A percentile compares a stretch with the other conserved stretches of the same genome.
Evolutionary conservation across 2,888 invertebrate species (phyloP).

Genomic region (Clistopyga incitator): DNA sequence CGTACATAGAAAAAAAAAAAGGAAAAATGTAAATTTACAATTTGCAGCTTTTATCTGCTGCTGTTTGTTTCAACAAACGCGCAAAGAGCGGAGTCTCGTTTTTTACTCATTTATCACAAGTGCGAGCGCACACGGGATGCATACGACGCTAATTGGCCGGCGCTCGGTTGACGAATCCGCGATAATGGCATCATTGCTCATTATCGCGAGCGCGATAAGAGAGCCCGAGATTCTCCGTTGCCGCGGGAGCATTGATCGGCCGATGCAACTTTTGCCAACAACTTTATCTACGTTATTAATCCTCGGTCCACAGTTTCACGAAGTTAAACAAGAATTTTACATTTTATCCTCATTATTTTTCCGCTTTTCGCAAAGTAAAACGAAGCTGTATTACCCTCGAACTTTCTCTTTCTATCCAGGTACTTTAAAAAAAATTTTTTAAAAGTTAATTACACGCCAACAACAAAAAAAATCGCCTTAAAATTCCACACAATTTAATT

Average conservation of each 20-base stretch:
- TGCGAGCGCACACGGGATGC: slow-evolving; percentile 4
- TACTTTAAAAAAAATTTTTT: no score
- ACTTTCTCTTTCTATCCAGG: no score
- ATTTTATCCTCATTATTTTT: no score
- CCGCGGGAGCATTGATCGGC: neutral
- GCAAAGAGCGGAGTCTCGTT: neutral
- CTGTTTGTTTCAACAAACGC: slow-evolving; percentile 6
- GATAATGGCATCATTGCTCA: slow-evolving; percentile 37
- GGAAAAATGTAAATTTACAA: neutral
- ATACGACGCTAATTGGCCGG: slow-evolving; percentile 35
- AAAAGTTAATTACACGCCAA: no score
- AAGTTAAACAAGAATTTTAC: neutral
- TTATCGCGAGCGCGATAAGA: slow-evolving; percentile 38
- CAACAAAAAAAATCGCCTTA: no score
- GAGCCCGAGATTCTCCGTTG: neutral
- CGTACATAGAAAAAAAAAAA: no score
- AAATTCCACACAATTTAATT: no score
- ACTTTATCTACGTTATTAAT: neutral
- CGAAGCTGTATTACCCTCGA: no score
- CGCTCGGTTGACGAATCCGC: slow-evolving; percentile 36
- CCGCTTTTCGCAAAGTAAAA: no score
- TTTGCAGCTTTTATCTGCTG: slow-evolving; percentile 3
- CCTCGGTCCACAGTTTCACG: neutral
- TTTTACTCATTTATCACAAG: slow-evolving; percentile 12
- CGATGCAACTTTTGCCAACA: neutral